Base-by-base conservation (phyloP, 2,888 invertebrate genomes). In the Macrosiphum euphorbiae region DNA sequence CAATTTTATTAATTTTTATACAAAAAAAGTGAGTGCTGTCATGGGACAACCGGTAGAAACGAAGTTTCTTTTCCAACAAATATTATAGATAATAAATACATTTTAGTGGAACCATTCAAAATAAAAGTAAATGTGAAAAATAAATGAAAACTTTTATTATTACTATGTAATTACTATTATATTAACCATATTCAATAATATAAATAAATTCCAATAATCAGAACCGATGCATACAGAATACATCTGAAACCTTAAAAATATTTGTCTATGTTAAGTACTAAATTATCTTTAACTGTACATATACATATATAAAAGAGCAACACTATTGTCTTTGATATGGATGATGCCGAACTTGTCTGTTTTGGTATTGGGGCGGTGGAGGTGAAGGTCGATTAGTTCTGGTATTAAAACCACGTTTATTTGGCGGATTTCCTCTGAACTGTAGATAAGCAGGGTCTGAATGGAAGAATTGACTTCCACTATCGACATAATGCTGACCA, bases 291-390 rank as follows among this genome's bases (percentile, higher is more conserved):
- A 84, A 93, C 50, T 90, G 93, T 89, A 93, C 58, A 93, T 90
- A 89, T 85, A 89, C 85, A 90, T 85, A 44, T 90, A 85, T 92
- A 89, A 90, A 93, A 89, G n/a, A 90, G 35, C 93, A 84, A 93
- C 55, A 93, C 94, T 94, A 94, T 94, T 90, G 58, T 90, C 90
- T 94, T 67, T 94, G 94, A 90, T 94, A 94, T 86, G 94, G 94
- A 94, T 94, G 94, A 94, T 94, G 90, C 16, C 93, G 90, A 94
- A 94, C 35, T 86, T 90, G 94, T 94, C 94, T 85, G 41, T 67
- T 94, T 86, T 90, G 94, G 5, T 94, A 94, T 86, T 92, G 92
- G 13, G 92, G 78, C 10, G 90, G 55, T 55, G 41, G 89, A 78
- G 41, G 89, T 26, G 47, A 67, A 44, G 94, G 94, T 52, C 90